These are phyloP conservation scores for Gasterosteus nipponicus DNA, from an alignment of 2,113 vertebrate genomes.

Conservation along the genomic window DNA sequence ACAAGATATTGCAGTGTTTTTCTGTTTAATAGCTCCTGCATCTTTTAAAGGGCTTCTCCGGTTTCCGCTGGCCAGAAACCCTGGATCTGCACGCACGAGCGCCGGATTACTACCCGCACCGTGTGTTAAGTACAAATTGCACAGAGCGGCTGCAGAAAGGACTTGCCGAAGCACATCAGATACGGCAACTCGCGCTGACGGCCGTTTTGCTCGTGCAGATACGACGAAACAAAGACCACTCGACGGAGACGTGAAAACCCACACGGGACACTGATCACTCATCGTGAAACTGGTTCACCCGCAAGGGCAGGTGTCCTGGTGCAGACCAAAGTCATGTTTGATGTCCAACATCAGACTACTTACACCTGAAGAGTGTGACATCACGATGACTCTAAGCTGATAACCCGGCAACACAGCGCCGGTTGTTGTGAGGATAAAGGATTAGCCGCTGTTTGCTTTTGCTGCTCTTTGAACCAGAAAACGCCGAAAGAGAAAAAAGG, in stretches of 20 bases:
- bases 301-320: constrained; percentile 56
- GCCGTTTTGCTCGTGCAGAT: constrained; percentile 2
- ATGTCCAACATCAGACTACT: constrained; percentile 70
- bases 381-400: constrained; percentile 70
- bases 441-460: constrained; percentile 69
- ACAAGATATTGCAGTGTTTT: constrained; percentile 67
- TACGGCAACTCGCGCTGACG: constrained; percentile 20
- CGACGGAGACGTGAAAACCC: constrained; percentile 3
- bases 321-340: constrained; percentile 71
- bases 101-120: constrained; percentile 76
- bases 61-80: constrained; percentile 78
- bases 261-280: constrained; percentile 33
- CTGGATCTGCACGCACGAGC: constrained; percentile 66
- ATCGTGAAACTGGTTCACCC: constrained; percentile 44
- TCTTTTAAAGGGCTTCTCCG: constrained; percentile 76
- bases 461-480: constrained; percentile 78
- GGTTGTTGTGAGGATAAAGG: constrained; percentile 71
- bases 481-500: constrained; percentile 44
- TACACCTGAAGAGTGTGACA: constrained; percentile 71
- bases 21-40: constrained; percentile 82
- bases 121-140: constrained; percentile 84
- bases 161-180: constrained; percentile 68
- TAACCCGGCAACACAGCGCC: constrained; percentile 68
- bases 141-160: constrained; percentile 64
- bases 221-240: constrained; percentile 1